Evolutionary conservation across 2,113 vertebrate genomes (phyloP), one percentile per base, ranked within the genome.

Genomic region (Cromileptes altivelis): DNA sequence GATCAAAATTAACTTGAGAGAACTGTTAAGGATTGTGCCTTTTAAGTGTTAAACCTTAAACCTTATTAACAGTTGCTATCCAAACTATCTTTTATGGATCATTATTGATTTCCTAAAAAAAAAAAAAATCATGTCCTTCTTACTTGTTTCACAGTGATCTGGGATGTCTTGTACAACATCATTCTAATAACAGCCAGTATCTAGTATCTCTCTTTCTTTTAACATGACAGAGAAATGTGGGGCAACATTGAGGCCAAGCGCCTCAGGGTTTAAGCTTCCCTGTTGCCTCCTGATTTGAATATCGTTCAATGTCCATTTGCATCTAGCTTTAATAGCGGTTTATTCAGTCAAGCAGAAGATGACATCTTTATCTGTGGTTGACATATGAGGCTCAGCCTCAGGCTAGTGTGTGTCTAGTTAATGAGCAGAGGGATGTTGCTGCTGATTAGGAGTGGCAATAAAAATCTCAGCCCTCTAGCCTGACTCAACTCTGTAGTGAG

Each of bases 291-390:
- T 75, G 60, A 93, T 93, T 92, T 91, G 65, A 93, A 90, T 93
- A 90, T 90, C 78, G 73, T 86, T 92, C 85, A 86, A 57, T 30
- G 61, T 80, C 91, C 85, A 92, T 93, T 92, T 91, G 87, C 90
- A 93, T 92, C 72, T 82, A 85, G 88, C 89, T 93, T 92, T 93
- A 93, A 94, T 88, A 90, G 91, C 67, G 70, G 79, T 90, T 91
- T 93, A 93, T 85, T 93, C 91, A 93, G 79, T 88, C 88, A 85
- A 90, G 93, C 93, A 88, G 91, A 93, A 91, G 87, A 94, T 92
- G 91, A 93, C 94, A 92, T 93, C 93, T 93, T 94, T 91, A 94
- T 94, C 91, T 90, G 89, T 80, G 84, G 82, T 78, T 92, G 91
- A 92, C 91, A 90, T 88, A 92, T 90, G 91, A 93, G 89, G 90